A percentile compares a stretch with the other conserved stretches of the same genome.
These are phyloP conservation scores for Caligus rogercresseyi DNA, from an alignment of 1,140 invertebrate species.

Conservation along the genomic window DNA sequence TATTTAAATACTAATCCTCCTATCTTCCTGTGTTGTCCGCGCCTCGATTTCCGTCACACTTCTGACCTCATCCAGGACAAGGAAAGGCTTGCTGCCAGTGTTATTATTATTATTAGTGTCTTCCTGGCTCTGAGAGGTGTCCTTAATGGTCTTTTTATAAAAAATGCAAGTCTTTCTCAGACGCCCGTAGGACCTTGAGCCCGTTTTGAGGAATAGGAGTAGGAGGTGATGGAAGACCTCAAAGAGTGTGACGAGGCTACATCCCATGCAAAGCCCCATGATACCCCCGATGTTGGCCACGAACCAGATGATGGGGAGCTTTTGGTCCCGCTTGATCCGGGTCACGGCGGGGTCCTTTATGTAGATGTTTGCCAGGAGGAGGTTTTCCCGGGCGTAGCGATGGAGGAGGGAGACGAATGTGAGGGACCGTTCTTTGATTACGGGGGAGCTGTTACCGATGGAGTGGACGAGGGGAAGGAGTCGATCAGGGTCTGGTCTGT, in stretches of 20 bases:
- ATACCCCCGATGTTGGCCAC: conserved; percentile 18
- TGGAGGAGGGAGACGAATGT: not conserved
- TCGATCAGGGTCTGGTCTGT: not conserved
- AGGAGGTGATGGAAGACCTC: conserved; percentile 14
- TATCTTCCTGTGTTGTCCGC: not conserved
- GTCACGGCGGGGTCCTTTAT: conserved; percentile 19
- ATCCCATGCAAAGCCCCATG: conserved; percentile 18
- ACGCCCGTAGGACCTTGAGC: not conserved
- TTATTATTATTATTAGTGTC: not conserved
- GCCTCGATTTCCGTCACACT: not conserved
- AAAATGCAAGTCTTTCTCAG: not conserved
- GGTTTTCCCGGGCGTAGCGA: conserved; percentile 9
- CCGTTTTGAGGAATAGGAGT: conserved; percentile 13
- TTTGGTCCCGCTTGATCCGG: conserved; percentile 13
- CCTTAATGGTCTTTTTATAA: not conserved
- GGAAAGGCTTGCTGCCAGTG: not conserved
- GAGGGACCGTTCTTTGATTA: not conserved
- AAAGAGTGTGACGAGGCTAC: conserved; percentile 17
- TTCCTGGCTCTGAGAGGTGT: not conserved
- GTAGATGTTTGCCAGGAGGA: conserved; percentile 10
- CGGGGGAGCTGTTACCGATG: not conserved
- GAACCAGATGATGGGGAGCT: conserved; percentile 19
- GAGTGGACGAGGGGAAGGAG: not conserved
- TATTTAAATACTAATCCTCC: not conserved
- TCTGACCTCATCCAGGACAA: not conserved